Evolutionary conservation across 2,113 vertebrate species (phyloP).

Genomic region (Psettodes erumei): DNA sequence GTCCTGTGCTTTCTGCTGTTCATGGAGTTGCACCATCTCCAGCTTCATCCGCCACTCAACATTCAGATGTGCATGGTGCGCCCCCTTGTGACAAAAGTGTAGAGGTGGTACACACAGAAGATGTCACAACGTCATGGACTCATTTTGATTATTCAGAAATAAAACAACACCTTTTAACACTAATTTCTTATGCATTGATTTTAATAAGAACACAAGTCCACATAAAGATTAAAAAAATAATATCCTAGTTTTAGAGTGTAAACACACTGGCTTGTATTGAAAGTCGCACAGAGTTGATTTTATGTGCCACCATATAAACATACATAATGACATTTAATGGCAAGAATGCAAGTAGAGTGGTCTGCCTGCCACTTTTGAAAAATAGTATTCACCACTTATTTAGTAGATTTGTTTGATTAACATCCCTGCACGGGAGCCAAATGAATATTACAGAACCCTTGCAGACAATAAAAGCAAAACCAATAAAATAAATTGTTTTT

Average conservation of each 20-base stretch:
- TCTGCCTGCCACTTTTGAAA: background rate
- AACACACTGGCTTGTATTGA: slow-evolving; percentile 23
- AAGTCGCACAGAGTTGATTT: background rate
- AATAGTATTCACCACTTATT: background rate
- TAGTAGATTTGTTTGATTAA: background rate
- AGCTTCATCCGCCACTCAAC: background rate
- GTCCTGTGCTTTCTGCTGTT: background rate
- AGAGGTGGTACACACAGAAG: background rate
- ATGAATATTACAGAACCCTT: background rate
- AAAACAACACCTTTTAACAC: background rate
- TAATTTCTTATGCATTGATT: slow-evolving; percentile 6
- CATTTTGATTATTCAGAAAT: background rate
- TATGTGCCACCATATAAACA: background rate
- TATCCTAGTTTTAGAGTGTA: background rate
- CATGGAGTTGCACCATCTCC: background rate
- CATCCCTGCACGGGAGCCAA: background rate
- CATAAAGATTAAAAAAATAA: slow-evolving; percentile 21
- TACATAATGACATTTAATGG: slow-evolving; percentile 13
- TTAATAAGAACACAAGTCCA: slow-evolving; percentile 43
- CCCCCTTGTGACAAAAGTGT: background rate
- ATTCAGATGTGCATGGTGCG: background rate
- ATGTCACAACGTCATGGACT: background rate
- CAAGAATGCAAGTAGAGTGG: slow-evolving; percentile 2
- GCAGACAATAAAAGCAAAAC: background rate
- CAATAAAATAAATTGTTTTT: background rate